A percentile compares a stretch with the other conserved stretches of the same genome.
Conservation (phyloP, 2,888 invertebrate genomes). For the Heliconius ismenius region DNA sequence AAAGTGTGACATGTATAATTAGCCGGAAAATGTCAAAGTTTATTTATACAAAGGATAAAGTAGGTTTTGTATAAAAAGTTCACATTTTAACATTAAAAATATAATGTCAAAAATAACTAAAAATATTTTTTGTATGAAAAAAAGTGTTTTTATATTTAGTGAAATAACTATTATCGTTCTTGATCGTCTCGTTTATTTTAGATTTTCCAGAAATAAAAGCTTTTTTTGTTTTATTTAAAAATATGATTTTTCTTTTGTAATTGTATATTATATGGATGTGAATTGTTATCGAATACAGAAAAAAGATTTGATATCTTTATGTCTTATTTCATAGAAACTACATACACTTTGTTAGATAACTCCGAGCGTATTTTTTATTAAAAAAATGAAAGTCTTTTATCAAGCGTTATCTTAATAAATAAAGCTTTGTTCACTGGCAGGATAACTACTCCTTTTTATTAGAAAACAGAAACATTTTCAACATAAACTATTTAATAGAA, state of each 20-base stretch:
- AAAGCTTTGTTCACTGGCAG: conserved; percentile 3
- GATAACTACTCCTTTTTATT: conserved; percentile 2
- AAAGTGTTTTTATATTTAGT: no score
- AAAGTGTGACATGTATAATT: conserved; percentile 38
- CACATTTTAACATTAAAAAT: not conserved
- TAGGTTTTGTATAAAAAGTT: not conserved
- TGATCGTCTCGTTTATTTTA: no score
- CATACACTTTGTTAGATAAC: not conserved
- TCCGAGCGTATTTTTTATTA: not conserved
- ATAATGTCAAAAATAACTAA: not conserved
- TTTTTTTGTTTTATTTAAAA: no score
- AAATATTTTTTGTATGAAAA: no score
- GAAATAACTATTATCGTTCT: no score
- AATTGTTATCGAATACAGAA: no score
- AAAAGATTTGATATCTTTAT: no score
- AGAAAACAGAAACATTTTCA: not conserved
- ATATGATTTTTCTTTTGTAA: no score
- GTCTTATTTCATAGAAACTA: not conserved
- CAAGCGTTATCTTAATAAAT: not conserved
- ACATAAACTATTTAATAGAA: not conserved
- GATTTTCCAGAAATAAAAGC: no score
- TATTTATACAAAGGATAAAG: not conserved
- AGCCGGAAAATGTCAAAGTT: conserved; percentile 28
- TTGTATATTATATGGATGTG: no score
- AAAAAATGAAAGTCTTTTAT: not conserved